Evolutionary conservation across 2,888 invertebrate genomes (phyloP), one percentile per base, ranked within the genome.

Genomic region (Lucinisca nassula): DNA sequence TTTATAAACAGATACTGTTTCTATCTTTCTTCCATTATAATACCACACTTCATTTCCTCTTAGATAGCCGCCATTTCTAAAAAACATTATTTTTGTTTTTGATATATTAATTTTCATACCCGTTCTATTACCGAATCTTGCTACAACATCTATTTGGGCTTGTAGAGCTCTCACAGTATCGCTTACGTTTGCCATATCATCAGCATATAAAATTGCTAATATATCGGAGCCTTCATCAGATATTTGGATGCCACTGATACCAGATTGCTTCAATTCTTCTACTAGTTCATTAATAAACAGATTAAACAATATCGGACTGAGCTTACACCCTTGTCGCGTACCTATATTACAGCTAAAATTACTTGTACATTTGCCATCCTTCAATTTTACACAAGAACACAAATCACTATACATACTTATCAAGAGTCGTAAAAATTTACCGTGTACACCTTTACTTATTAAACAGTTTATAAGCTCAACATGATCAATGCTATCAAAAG

Each of bases 221-320:
- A 76, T 49, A 30, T 49, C 51, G 17, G 45, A 27, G 10, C 24
- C 40, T 40, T 77, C 10, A n/a, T n/a, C n/a, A n/a, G n/a, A n/a
- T n/a, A n/a, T n/a, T n/a, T n/a, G n/a, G 8, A 77, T 77, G 27
- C 55, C 77, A 32, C 6, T n/a, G n/a, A 24, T 30, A 49, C 77
- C 49, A 21, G 12, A 21, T 24, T 51, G n/a, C 3, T 30, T n/a
- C 14, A 77, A 35, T 51, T 40, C n/a, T 21, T 38, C 4, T 32
- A 30, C 61, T 30, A 77, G n/a, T 6, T 77, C 55, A 35, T 77
- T 55, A 2, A 77, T 55, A 30, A 51, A 77, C 21, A 77, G 27
- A 30, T 17, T n/a, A 10, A 77, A 49, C 3, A 77, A 32, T 12
- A 38, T n/a, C n/a, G n/a, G n/a, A n/a, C n/a, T 51, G 14, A 30